Evolutionary conservation across 2,797 vertebrate genomes (phyloP).

Genomic region (Phrynocephalus vlangalii): DNA sequence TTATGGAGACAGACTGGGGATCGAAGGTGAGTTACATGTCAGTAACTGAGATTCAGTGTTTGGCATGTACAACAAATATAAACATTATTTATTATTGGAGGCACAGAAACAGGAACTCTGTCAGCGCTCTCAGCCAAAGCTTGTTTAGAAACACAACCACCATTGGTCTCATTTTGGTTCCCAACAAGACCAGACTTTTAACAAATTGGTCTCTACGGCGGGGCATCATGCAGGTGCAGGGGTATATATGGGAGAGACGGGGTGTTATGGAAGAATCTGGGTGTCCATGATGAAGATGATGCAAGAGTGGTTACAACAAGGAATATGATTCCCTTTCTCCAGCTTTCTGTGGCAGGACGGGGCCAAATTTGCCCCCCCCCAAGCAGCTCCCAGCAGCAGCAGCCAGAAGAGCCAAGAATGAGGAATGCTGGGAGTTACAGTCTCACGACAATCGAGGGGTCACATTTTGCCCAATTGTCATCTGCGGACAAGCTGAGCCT

Average conservation of each 20-base stretch:
- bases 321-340: too few species aligned
- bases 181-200: background rate
- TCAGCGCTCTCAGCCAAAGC: background rate
- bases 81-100: slow-evolving; percentile 13
- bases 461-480: too few species aligned
- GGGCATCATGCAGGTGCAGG: background rate
- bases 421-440: background rate
- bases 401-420: background rate
- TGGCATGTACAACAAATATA: slow-evolving; percentile 10
- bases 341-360: too few species aligned
- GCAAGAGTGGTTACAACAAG: background rate
- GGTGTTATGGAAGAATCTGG: background rate
- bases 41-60: slow-evolving; percentile 4
- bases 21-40: slow-evolving; percentile 7
- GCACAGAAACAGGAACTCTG: background rate
- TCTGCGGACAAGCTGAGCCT: too few species aligned
- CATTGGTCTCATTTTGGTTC: background rate
- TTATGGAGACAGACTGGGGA: slow-evolving; percentile 20
- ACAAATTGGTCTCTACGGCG: background rate
- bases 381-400: background rate
- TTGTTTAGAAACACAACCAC: background rate
- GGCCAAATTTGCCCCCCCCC: too few species aligned
- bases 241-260: background rate
- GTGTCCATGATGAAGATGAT: background rate
- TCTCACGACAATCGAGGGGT: background rate